These are phyloP conservation scores for Cairina moschata DNA, from an alignment of 2,113 vertebrate genomes.

Conservation along the genomic window DNA sequence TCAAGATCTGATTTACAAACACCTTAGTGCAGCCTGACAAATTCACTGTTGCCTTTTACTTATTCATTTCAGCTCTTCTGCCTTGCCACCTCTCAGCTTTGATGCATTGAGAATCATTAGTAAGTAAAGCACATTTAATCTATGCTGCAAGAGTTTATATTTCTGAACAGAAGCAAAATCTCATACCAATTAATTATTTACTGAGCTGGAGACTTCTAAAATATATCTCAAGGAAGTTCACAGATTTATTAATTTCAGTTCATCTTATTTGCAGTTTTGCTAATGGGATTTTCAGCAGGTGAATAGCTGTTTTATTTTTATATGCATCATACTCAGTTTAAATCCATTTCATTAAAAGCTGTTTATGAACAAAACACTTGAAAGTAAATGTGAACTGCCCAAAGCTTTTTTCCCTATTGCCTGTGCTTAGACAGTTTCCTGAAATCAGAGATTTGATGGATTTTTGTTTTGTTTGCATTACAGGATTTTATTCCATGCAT, in stretches of 20 bases:
- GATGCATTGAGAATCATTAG: not conserved
- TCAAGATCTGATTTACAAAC: not conserved
- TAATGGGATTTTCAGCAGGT: conserved; percentile 63
- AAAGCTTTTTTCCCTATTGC: not conserved
- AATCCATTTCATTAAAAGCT: conserved; percentile 61
- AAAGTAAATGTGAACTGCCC: conserved; percentile 15
- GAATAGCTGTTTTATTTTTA: conserved; percentile 43
- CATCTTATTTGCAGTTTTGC: conserved; percentile 27
- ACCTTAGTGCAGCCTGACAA: not conserved
- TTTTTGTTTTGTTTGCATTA: not conserved
- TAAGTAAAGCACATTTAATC: not conserved
- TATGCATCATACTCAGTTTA: not conserved
- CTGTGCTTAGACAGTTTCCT: not conserved
- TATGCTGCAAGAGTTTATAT: not conserved
- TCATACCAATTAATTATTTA: conserved; percentile 25
- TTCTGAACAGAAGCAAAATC: conserved; percentile 13
- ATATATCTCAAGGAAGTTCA: not conserved
- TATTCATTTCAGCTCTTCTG: not conserved
- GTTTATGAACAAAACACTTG: conserved; percentile 36
- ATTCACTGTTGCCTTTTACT: not conserved
- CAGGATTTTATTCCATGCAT: not conserved
- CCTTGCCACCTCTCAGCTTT: not conserved
- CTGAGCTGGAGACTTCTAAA: conserved; percentile 3
- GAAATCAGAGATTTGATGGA: not conserved
- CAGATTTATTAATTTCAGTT: conserved; percentile 51